Evolutionary conservation across 2,113 vertebrate species (phyloP).

Genomic region (Notothenia coriiceps): DNA sequence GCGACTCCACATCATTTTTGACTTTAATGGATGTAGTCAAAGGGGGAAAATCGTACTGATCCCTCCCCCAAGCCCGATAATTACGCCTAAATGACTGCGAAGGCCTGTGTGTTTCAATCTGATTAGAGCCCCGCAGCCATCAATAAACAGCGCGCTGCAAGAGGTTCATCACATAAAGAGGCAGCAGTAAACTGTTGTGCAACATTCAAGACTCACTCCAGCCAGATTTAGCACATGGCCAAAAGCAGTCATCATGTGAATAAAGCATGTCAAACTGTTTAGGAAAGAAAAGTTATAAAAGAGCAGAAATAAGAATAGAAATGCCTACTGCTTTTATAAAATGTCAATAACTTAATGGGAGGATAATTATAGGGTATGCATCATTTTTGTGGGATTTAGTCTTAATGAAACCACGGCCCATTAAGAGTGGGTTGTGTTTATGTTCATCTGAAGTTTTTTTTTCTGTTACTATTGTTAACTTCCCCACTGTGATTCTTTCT

Average conservation of each 20-base stretch:
- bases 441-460: constrained; percentile 56
- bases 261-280: constrained; percentile 11
- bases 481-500: constrained; percentile 63
- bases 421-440: constrained; percentile 50
- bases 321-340: background rate
- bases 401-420: constrained; percentile 14
- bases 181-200: constrained; percentile 56
- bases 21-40: constrained; percentile 88
- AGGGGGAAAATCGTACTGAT: constrained; percentile 83
- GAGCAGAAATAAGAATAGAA: background rate
- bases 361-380: background rate
- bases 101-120: constrained; percentile 89
- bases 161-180: constrained; percentile 81
- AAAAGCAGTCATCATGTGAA: background rate
- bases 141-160: constrained; percentile 86
- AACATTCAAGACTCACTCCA: constrained; percentile 23
- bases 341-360: background rate
- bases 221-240: background rate
- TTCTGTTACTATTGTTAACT: constrained; percentile 19
- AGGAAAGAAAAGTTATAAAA: constrained; percentile 11
- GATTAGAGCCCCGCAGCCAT: constrained; percentile 90
- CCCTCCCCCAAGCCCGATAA: constrained; percentile 86
- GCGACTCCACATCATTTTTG: constrained; percentile 83
- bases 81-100: constrained; percentile 89
- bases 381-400: constrained; percentile 10